These are phyloP conservation scores for Drosophila gaucha DNA, from an alignment of 2,888 invertebrate genomes.

Conservation along the genomic window DNA sequence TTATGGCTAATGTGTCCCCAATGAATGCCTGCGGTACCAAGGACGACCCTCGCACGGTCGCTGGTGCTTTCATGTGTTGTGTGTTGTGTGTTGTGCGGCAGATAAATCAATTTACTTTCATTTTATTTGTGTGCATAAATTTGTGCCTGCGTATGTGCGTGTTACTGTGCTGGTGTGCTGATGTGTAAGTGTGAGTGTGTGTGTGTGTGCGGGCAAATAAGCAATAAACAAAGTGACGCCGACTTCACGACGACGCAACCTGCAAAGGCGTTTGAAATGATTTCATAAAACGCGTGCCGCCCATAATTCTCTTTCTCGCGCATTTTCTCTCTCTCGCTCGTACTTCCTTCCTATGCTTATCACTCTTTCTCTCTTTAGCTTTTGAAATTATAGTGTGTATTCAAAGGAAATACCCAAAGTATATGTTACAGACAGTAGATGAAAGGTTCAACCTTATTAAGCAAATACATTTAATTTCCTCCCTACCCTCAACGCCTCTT, in stretches of 20 bases:
- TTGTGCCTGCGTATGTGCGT: slow-evolving; percentile 37
- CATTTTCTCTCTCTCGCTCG: neutral
- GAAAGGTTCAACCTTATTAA: neutral
- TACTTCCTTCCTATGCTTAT: too few species aligned
- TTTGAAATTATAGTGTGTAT: neutral
- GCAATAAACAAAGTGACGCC: slow-evolving; percentile 60
- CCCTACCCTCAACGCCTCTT: too few species aligned
- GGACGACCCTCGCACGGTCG: slow-evolving; percentile 51
- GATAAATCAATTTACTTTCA: slow-evolving; percentile 81
- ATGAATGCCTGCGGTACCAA: slow-evolving; percentile 69
- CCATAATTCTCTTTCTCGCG: slow-evolving; percentile 35
- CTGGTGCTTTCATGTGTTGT: slow-evolving; percentile 27
- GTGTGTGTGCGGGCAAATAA: slow-evolving; percentile 40
- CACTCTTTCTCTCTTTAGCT: neutral
- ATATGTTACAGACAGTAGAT: neutral
- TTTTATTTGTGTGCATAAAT: slow-evolving; percentile 79
- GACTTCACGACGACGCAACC: slow-evolving; percentile 35
- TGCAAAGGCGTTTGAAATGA: slow-evolving; percentile 62
- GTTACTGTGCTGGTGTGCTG: slow-evolving; percentile 1
- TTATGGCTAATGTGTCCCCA: slow-evolving; percentile 81
- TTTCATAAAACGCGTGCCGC: slow-evolving; percentile 59
- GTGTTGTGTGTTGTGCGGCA: slow-evolving; percentile 41
- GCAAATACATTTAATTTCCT: too few species aligned
- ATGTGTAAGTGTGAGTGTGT: slow-evolving; percentile 23
- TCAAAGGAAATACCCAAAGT: neutral